Evolutionary conservation across 2,113 vertebrate species (phyloP), one percentile per base, ranked within the genome.

Genomic region (Monopterus albus): DNA sequence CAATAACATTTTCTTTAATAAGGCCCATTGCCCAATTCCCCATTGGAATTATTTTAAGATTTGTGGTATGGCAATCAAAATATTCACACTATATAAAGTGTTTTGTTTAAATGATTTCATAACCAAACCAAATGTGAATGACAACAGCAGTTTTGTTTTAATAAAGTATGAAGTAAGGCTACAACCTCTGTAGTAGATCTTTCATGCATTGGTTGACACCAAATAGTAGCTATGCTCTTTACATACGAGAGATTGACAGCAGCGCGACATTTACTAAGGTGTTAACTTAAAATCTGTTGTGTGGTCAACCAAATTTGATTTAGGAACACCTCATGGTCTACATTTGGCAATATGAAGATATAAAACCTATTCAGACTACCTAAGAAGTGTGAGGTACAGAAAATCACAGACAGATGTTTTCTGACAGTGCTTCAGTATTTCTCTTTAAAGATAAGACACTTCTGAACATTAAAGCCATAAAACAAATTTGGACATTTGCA

Each of bases 401-500:
- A 17, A 49, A 29, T 68, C 9, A 55, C 46, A 58, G 50, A 52
- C 0, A 29, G 7, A 50, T 7, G 10, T 49, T 52, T 38, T 43
- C 13, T 38, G 6, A 55, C 25, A 11, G 25, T 1, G 18, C 10
- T 35, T 31, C 15, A 20, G 47, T 20, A 38, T 52, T 53, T 53
- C 59, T 14, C 70, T 71, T 51, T 39, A 12, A 46, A 56, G 10
- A 70, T 66, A 25, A 49, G 46, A 31, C 33, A 51, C 38, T 26
- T 56, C 18, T 43, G 21, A 42, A 60, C 51, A 36, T 47, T 36
- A 65, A 73, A 60, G 64, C 13, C 35, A 7, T 36, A 56, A 55
- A 74, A 52, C 33, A 43, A 72, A 75, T 66, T 35, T 63, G n/a
- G 26, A 60, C 25, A 56, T 64, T 79, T 68, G 17, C 38, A 75